These are phyloP conservation scores for Herpetotheres cachinnans DNA, from an alignment of 2,113 vertebrate species.

Conservation along the genomic window DNA sequence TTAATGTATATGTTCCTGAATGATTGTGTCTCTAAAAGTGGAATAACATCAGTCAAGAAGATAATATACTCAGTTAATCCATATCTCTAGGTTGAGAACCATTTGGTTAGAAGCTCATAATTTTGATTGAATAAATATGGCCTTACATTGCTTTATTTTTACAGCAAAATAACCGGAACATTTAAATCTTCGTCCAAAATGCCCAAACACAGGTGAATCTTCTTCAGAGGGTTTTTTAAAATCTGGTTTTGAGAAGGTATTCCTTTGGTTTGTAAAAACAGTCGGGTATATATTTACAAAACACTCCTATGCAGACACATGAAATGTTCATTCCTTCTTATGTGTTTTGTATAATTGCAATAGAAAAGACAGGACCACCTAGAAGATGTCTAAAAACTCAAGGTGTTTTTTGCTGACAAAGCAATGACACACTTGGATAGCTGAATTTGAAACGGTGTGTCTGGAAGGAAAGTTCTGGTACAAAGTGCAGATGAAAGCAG, in stretches of 20 bases:
- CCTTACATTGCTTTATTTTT: background rate
- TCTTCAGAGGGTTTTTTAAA: background rate
- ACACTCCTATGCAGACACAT: background rate
- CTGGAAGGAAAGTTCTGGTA: background rate
- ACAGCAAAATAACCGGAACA: background rate
- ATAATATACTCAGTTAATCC: background rate
- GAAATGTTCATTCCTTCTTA: conserved; percentile 45
- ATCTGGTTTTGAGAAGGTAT: background rate
- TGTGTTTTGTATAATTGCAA: conserved; percentile 38
- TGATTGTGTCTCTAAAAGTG: background rate
- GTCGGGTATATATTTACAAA: conserved; percentile 11
- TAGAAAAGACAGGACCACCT: conserved; percentile 25
- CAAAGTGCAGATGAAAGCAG: background rate
- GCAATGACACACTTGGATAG: background rate
- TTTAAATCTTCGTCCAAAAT: background rate
- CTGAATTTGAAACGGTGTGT: background rate
- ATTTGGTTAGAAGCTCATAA: background rate
- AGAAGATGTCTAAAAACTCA: conserved; percentile 3
- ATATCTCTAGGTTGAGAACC: background rate
- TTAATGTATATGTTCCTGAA: background rate
- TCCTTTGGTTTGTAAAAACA: conserved; percentile 3
- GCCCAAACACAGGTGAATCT: background rate
- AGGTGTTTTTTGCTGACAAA: background rate
- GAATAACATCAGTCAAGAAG: background rate
- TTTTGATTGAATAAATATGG: background rate